Percentiles rank a stretch among this genome's conserved stretches.
These are phyloP conservation scores for Rhegmatorhina hoffmannsi DNA, from an alignment of 2,113 vertebrate genomes.

Conservation along the genomic window DNA sequence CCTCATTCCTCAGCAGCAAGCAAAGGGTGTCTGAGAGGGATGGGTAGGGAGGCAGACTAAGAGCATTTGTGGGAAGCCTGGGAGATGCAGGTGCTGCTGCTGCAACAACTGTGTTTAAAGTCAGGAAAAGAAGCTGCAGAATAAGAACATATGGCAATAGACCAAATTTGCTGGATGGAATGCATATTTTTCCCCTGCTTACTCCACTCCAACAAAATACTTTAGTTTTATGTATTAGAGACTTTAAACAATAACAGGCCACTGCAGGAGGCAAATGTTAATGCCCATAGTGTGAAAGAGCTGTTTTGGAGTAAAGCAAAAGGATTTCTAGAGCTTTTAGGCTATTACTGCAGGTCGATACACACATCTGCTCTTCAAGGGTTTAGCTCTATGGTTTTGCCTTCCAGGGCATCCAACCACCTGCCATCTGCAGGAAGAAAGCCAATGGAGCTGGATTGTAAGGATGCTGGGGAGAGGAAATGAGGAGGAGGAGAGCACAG, in stretches of 20 bases:
- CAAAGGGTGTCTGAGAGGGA: neutral
- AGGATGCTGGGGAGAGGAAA: neutral
- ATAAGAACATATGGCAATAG: constrained; percentile 1
- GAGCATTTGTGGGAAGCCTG: neutral
- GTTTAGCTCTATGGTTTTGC: neutral
- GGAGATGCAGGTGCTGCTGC: neutral
- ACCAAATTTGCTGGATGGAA: neutral
- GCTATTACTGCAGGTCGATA: neutral
- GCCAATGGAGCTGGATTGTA: neutral
- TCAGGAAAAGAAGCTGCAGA: neutral
- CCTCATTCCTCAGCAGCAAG: neutral
- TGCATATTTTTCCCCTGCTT: neutral
- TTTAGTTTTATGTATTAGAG: constrained; percentile 30
- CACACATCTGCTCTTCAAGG: constrained; percentile 26
- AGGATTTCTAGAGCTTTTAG: neutral
- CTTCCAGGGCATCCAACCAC: neutral
- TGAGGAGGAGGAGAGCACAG: neutral
- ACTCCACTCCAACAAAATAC: neutral
- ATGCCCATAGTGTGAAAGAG: neutral
- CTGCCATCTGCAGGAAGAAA: constrained; percentile 14
- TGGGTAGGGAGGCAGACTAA: neutral
- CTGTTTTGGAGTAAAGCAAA: neutral
- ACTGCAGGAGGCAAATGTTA: constrained; percentile 27
- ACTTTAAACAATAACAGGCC: constrained; percentile 16
- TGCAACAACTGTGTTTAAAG: neutral